Base-by-base conservation (phyloP, 2,113 vertebrate genomes). In the Labrus mixtus region DNA sequence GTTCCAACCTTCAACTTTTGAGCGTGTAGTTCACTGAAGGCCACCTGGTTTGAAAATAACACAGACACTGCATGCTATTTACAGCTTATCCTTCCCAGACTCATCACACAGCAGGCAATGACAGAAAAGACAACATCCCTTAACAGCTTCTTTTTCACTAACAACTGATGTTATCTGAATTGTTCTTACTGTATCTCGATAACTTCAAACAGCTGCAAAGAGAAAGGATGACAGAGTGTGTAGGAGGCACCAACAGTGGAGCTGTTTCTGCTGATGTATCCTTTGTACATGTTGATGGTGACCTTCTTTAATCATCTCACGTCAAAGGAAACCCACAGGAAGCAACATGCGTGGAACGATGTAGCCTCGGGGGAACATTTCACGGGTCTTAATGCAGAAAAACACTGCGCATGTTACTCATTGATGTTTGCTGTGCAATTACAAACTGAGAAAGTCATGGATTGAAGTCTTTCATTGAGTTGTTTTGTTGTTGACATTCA, bases 401-500 rank as follows among this genome's bases (percentile, higher is more conserved):
- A 79, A 71, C 20, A 70, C 62, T 53, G 25, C 64, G 56, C n/a
- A 68, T 60, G 25, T 17, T 36, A n/a, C 23, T 79, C 72, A 71
- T 53, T 71, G 59, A 86, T 84, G 72, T 77, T 79, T 67, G 50
- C 22, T 3, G 23, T 55, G 58, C 62, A 70, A 76, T 71, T 77
- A 56, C 10, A 78, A 85, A 80, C 48, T 25, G 60, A 79, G 45
- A 72, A 77, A 68, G 73, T 69, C 66, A 23, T 51, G 51, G 79
- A 81, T 79, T 78, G 71, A 76, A 85, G 51, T 84, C 73, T 79
- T 83, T 78, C 48, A 81, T 46, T 12, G 23, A 74, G 68, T 67
- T 36, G 25, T 66, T 89, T 81, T 85, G 69, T 86, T 84, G 59
- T 74, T 82, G 85, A 80, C 84, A 79, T 87, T 81, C 43, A 75